Percentiles rank a stretch among this genome's conserved stretches.
Conservation (phyloP, 2,113 vertebrate genomes). For the Myotis yumanensis region DNA sequence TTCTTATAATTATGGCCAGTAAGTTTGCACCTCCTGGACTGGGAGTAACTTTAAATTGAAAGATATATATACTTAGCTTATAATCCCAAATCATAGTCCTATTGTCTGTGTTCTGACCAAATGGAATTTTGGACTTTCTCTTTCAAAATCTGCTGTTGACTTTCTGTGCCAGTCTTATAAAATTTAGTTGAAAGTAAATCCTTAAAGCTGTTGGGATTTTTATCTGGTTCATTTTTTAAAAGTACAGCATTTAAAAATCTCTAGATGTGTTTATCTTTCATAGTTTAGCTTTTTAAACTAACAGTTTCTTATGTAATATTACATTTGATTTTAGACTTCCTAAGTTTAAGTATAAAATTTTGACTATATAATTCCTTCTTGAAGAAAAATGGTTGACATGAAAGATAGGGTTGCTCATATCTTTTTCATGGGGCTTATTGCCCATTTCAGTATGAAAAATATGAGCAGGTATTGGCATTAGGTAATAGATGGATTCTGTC, state of each 20-base stretch:
- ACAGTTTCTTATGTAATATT: not conserved
- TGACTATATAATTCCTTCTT: not conserved
- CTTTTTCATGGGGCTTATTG: not conserved
- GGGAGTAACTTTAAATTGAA: not conserved
- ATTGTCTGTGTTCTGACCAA: not conserved
- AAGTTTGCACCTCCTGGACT: not conserved
- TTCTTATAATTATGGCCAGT: not conserved
- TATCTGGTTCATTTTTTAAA: not conserved
- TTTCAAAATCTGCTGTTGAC: not conserved
- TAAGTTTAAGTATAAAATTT: not conserved
- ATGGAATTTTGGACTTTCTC: not conserved
- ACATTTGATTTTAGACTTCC: not conserved
- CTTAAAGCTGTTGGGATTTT: constrained; percentile 2
- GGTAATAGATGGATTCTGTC: not conserved
- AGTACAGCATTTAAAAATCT: not conserved
- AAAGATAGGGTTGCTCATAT: not conserved
- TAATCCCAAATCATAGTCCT: not conserved
- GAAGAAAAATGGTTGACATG: not conserved
- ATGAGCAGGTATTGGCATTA: not conserved
- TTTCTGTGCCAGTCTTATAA: not conserved
- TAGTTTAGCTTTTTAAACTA: not conserved
- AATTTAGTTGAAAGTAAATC: constrained; percentile 21
- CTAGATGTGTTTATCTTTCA: not conserved
- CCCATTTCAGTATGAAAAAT: not conserved
- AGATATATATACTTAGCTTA: not conserved